Conservation (phyloP, 2,888 invertebrate species). For the Gasteruption jaculator region DNA sequence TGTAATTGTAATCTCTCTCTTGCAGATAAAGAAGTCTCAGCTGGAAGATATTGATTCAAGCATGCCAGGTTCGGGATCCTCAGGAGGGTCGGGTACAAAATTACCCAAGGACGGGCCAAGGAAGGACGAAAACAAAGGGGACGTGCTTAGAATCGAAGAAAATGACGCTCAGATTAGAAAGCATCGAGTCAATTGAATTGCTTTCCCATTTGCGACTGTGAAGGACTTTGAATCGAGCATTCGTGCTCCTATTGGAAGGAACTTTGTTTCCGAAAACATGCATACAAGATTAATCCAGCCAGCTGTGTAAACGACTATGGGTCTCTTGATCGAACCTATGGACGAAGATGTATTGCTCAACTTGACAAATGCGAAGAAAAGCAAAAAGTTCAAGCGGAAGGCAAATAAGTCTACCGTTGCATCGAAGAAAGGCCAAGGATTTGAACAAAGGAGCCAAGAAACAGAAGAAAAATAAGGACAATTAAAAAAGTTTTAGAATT, state of each 20-base stretch:
- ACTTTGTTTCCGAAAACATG: conserved; percentile 85
- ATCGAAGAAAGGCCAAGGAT: no score
- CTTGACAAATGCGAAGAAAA: conserved; percentile 42
- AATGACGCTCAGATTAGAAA: conserved; percentile 64
- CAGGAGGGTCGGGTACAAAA: conserved; percentile 78
- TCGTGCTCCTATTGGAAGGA: conserved; percentile 82
- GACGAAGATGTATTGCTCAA: conserved; percentile 63
- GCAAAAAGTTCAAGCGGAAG: conserved; percentile 21
- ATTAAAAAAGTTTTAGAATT: no score
- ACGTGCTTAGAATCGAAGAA: conserved; percentile 84
- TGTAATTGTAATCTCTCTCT: no score
- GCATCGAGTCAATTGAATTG: conserved; percentile 80
- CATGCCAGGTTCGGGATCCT: conserved; percentile 93
- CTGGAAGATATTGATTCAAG: conserved; percentile 71
- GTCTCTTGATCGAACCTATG: conserved; percentile 87
- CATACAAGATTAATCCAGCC: conserved; percentile 76
- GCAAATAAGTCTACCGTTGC: neutral
- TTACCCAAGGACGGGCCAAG: conserved; percentile 62
- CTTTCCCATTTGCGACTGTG: conserved; percentile 86
- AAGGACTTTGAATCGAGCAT: conserved; percentile 88
- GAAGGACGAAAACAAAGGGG: conserved; percentile 74
- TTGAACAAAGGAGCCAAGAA: neutral
- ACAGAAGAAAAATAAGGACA: conserved; percentile 8
- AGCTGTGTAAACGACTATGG: conserved; percentile 74
- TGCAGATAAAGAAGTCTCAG: conserved; percentile 60